A percentile compares a stretch with the other conserved stretches of the same genome.
phyloP scores from a whole-genome alignment of 2,113 vertebrate species.

The Myodes glareolus region DNA sequence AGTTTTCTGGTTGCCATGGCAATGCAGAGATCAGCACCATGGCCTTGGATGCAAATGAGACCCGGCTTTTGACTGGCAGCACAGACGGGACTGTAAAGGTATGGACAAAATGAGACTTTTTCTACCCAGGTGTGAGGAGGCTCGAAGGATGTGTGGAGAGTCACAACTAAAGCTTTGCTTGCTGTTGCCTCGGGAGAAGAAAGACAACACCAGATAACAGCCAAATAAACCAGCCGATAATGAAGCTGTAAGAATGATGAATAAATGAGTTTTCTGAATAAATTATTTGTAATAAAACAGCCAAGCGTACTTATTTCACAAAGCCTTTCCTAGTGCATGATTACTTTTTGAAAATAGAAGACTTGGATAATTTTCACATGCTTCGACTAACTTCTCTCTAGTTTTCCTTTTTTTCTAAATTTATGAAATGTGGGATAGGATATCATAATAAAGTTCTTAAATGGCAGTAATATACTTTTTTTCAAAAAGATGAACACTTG shows the following conservation, averaged over 20 bases:
- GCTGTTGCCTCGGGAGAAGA: slow-evolving; percentile 41
- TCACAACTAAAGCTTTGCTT: neutral
- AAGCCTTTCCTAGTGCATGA: slow-evolving; percentile 32
- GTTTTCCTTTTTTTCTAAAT: slow-evolving; percentile 1
- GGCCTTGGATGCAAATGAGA: slow-evolving; percentile 86
- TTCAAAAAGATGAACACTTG: slow-evolving; percentile 27
- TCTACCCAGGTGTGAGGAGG: neutral
- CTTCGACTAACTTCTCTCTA: slow-evolving; percentile 7
- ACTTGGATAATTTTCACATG: slow-evolving; percentile 29
- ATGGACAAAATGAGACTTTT: slow-evolving; percentile 12
- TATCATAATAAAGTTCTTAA: slow-evolving; percentile 32
- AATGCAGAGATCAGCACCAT: slow-evolving; percentile 88
- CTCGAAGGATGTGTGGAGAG: neutral
- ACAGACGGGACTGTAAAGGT: slow-evolving; percentile 87
- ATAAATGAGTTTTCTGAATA: slow-evolving; percentile 54
- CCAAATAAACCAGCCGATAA: neutral
- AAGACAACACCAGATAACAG: neutral
- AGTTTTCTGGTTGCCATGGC: slow-evolving; percentile 90
- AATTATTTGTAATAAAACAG: slow-evolving; percentile 59
- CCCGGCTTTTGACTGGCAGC: slow-evolving; percentile 87
- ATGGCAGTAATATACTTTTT: neutral
- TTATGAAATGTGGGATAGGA: slow-evolving; percentile 24
- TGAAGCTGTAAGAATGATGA: slow-evolving; percentile 50
- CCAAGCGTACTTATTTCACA: slow-evolving; percentile 41
- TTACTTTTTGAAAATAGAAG: slow-evolving; percentile 34